A percentile compares a stretch with the other conserved stretches of the same genome.
phyloP scores from a whole-genome alignment of 1,140 invertebrate species.

The Aplysia californica region DNA sequence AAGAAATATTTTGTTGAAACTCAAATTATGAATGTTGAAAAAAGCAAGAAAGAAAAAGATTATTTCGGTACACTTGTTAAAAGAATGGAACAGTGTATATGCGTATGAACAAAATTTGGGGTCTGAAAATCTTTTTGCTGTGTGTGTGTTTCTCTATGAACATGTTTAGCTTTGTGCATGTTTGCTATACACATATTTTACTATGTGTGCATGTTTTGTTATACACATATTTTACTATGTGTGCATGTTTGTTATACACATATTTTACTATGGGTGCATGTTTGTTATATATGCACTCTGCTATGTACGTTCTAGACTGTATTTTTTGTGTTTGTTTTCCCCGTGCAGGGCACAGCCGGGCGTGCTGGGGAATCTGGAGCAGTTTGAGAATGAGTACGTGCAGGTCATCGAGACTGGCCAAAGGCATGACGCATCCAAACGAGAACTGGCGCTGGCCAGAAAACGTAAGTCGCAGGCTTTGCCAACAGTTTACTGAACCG shows the following conservation, averaged over 20 bases:
- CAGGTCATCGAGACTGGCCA: slow-evolving; percentile 58
- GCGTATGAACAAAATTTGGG: too few species aligned
- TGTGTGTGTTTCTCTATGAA: too few species aligned
- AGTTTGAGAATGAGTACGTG: slow-evolving; percentile 53
- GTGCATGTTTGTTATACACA: not conserved
- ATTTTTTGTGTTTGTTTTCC: not conserved
- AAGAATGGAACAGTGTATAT: too few species aligned
- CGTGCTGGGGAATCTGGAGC: slow-evolving; percentile 46
- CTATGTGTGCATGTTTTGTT: not conserved
- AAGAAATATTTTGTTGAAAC: not conserved
- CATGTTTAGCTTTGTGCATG: too few species aligned
- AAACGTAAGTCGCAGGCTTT: slow-evolving; percentile 47
- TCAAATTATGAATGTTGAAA: not conserved
- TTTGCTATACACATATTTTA: too few species aligned
- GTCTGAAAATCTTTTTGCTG: too few species aligned
- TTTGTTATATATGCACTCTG: not conserved
- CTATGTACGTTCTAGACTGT: not conserved
- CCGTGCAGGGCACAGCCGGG: slow-evolving; percentile 56
- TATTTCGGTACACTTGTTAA: too few species aligned
- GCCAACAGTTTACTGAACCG: not conserved
- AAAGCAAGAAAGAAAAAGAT: too few species aligned
- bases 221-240: too few species aligned
- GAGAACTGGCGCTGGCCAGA: slow-evolving; percentile 62
- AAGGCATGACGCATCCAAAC: slow-evolving; percentile 59
- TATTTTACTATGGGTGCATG: not conserved